These are phyloP conservation scores for Aurelia aurita DNA, from an alignment of 30 jellyfish, hydroid and myxozoan genomes.

Conservation along the genomic window DNA sequence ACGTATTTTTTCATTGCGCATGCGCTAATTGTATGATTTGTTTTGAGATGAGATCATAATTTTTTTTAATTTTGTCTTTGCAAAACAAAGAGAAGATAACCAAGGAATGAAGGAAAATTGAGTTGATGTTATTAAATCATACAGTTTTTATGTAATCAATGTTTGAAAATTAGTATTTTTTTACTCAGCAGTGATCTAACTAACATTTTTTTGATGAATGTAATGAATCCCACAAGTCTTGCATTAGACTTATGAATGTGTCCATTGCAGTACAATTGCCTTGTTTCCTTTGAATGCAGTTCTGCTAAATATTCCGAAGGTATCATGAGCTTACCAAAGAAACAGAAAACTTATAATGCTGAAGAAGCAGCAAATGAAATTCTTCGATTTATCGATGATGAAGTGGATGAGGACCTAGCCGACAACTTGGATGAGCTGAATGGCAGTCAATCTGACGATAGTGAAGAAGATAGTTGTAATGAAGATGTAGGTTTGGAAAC, in stretches of 20 bases:
- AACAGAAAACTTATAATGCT: not conserved
- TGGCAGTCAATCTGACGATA: not conserved
- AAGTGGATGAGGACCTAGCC: not conserved
- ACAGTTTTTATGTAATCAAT: not conserved
- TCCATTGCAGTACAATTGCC: not conserved
- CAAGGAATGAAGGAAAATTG: not conserved
- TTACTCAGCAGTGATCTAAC: not conserved
- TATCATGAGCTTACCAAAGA: not conserved
- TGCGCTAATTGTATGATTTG: not conserved
- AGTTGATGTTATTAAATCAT: not conserved
- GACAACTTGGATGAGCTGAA: conserved; percentile 2
- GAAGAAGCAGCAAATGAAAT: not conserved
- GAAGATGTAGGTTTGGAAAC: not conserved
- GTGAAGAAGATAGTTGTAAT: not conserved
- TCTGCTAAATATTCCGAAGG: not conserved
- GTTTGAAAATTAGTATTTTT: not conserved
- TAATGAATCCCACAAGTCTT: not conserved
- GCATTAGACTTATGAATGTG: not conserved
- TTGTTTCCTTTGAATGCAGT: not conserved
- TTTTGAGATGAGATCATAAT: not conserved
- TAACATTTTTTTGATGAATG: not conserved
- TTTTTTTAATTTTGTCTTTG: not conserved
- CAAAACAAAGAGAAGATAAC: not conserved
- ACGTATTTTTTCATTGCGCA: not conserved
- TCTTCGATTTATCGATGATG: not conserved